phyloP scores from a whole-genome alignment of 2,113 vertebrate species.

The Laticauda colubrina region DNA sequence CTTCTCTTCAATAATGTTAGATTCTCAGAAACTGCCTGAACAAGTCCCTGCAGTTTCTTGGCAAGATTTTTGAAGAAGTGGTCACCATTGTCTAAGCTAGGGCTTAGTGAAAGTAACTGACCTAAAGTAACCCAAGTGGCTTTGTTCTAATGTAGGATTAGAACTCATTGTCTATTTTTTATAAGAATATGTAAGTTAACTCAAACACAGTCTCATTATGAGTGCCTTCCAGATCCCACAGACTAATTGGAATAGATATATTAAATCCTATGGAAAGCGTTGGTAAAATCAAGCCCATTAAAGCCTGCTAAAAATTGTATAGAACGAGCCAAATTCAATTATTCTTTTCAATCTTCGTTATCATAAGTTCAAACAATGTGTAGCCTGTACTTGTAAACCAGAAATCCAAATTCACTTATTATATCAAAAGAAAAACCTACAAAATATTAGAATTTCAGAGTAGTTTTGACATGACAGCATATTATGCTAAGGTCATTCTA shows the following conservation, averaged over 20 bases:
- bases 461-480: not conserved
- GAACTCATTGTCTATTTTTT: not conserved
- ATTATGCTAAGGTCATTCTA: not conserved
- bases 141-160: not conserved
- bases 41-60: not conserved
- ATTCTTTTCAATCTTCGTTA: not conserved
- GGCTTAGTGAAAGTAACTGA: not conserved
- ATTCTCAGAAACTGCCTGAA: not conserved
- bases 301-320: not conserved
- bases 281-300: not conserved
- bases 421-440: not conserved
- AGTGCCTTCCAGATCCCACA: not conserved
- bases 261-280: not conserved
- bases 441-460: not conserved
- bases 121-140: not conserved
- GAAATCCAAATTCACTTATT: not conserved
- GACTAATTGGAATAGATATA: not conserved
- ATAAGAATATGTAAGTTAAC: not conserved
- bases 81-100: not conserved
- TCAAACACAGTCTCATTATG: not conserved
- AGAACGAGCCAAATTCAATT: not conserved
- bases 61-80: not conserved
- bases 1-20: not conserved
- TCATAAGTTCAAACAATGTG: not conserved
- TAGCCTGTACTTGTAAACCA: not conserved